Base-by-base conservation (phyloP, 2,888 invertebrate species). In the Coenonympha glycerion region DNA sequence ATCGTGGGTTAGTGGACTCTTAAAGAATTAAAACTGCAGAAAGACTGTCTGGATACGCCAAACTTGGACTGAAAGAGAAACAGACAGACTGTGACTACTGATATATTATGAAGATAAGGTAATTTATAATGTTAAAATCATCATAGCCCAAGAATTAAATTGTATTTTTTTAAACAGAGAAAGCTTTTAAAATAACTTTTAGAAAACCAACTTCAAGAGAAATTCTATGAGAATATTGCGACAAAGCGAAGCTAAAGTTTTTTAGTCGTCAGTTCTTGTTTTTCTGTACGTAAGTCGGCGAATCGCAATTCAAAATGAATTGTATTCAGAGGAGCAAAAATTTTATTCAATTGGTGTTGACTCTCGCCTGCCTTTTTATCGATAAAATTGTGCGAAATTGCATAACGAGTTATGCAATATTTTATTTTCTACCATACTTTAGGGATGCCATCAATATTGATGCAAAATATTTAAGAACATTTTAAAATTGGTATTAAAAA, bases 351-450 rank as follows among this genome's bases (percentile, higher is more conserved):
- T 42, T 40, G 26, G 24, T n/a, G n/a, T 47, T 31, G 21, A 26
- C 40, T 8, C 16, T 44, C 51, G 30, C 28, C 13, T 47, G 30
- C 28, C 13, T 47, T 50, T 33, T 45, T 24, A 13, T 47, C 37
- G n/a, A n/a, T 47, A 36, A 30, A 36, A 47, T 47, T 44, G 42
- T 26, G 37, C 16, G 31, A 34, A n/a, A 50, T 47, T 53, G 53
- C 42, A 24, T 51, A 54, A 54, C 37, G 3, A 18, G 28, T 53
- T 53, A 33, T 34, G 34, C 39, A 53, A 53, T 41, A 19, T 16
- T 15, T 19, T 31, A n/a, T 41, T 16, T 41, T 15, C 11, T n/a
- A 36, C 15, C 21, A 11, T 11, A 13, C 45, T n/a, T 24, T 6
- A 15, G 30, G 6, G 30, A 19, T 30, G 30, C 13, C 30, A 13